phyloP scores from a whole-genome alignment of 2,797 vertebrate genomes.

The Tapera naevia region DNA sequence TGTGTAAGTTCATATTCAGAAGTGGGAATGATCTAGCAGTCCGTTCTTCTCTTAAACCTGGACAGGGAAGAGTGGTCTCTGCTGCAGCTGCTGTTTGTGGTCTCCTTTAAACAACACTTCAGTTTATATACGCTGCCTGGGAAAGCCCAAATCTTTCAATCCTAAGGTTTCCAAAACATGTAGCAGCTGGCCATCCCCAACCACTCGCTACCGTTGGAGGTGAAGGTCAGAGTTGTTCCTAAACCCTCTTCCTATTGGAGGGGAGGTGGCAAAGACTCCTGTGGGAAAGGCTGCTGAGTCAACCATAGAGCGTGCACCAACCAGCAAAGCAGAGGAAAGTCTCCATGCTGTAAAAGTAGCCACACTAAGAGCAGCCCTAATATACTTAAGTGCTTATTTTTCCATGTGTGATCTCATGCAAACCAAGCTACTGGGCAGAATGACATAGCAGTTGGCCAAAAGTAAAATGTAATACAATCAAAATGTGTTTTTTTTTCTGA shows the following conservation, averaged over 20 bases:
- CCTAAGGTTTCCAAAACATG: constrained; percentile 12
- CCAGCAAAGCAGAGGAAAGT: not conserved
- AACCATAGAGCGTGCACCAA: not conserved
- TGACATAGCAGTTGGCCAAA: constrained; percentile 48
- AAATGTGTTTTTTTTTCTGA: not conserved
- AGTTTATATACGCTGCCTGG: not conserved
- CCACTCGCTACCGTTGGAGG: not conserved
- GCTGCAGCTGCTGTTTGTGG: not conserved
- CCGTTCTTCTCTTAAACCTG: not conserved
- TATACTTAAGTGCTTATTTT: constrained; percentile 59
- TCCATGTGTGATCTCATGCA: constrained; percentile 62
- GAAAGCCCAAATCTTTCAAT: constrained; percentile 25
- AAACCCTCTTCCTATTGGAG: not conserved
- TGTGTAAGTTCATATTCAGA: not conserved
- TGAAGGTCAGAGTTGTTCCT: constrained; percentile 34
- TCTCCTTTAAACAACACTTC: not conserved
- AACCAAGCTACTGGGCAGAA: constrained; percentile 42
- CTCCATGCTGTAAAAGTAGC: constrained; percentile 47
- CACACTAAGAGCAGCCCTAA: constrained; percentile 6
- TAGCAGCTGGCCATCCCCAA: not conserved
- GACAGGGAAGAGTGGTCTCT: not conserved
- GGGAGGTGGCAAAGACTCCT: not conserved
- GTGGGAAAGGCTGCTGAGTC: constrained; percentile 66
- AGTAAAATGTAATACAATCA: constrained; percentile 7
- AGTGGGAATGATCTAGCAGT: not conserved